Evolutionary conservation across 37 sponge, comb jelly and placozoan species (phyloP).

Genomic region (Halisarca cf. caerulea): DNA sequence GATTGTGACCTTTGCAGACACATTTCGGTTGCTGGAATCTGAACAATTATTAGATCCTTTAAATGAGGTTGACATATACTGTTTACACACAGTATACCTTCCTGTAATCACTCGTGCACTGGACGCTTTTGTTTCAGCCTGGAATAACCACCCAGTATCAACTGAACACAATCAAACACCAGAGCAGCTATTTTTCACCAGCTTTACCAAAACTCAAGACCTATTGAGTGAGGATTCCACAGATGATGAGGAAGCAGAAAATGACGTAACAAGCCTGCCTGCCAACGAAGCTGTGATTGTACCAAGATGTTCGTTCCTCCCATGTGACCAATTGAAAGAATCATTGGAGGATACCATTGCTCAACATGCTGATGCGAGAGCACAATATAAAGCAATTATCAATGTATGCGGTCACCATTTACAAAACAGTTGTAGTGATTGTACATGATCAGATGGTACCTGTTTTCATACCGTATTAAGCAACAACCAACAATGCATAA

Average conservation of each 20-base stretch:
- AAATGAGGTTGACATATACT: constrained; percentile 52
- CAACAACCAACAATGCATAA: too few relatives aligned
- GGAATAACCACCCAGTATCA: constrained; percentile 51
- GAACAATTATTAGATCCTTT: constrained; percentile 17
- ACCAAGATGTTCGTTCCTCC: too few relatives aligned
- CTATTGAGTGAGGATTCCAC: too few relatives aligned
- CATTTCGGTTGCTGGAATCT: constrained; percentile 37
- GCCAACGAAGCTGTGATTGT: too few relatives aligned
- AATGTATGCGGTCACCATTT: neutral
- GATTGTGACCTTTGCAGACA: neutral
- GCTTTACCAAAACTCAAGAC: too few relatives aligned
- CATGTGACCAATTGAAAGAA: neutral
- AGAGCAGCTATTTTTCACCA: constrained; percentile 27
- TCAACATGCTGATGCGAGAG: too few relatives aligned
- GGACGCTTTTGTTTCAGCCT: constrained; percentile 26
- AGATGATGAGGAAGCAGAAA: too few relatives aligned
- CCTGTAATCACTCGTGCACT: constrained; percentile 44
- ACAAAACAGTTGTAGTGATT: neutral
- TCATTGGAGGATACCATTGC: neutral
- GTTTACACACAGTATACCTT: constrained; percentile 46
- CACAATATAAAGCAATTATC: too few relatives aligned
- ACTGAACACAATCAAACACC: constrained; percentile 46
- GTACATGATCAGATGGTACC: too few relatives aligned
- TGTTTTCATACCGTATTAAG: too few relatives aligned
- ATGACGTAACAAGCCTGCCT: too few relatives aligned